Evolutionary conservation across 2,113 vertebrate genomes (phyloP), one percentile per base, ranked within the genome.

Genomic region (Vulpes vulpes): DNA sequence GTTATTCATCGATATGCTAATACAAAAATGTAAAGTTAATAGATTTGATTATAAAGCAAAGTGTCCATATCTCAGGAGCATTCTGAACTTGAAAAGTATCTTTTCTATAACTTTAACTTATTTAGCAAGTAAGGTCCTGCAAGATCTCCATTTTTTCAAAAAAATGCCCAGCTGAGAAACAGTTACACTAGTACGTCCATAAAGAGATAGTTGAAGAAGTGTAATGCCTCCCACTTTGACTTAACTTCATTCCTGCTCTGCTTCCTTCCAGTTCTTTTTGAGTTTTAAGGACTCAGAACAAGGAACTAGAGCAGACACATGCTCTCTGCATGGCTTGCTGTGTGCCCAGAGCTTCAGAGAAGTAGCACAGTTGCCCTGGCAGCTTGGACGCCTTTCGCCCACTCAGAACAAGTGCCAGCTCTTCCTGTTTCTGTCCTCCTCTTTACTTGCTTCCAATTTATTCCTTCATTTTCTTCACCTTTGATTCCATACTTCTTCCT

Each of bases 181-280:
- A 83, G 8, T n/a, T 23, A 27, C 14, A 4, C 8, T 9, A 17
- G 5, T 12, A 25, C 11, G 60, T 32, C 7, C 10, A 23, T 14
- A 49, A 86, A 91, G n/a, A 27, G 4, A 6, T 8, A 55, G 14
- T 43, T 51, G 43, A 17, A 11, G 55, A 57, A 67, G 43, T 30
- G 19, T 7, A 5, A 5, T 30, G 23, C 30, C 79, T 84, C 59
- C 22, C 32, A 25, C 35, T 4, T 76, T 35, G 19, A 87, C 67
- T 80, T 74, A 89, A 49, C 12, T 92, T 43, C 38, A 65, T 20
- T 51, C 30, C 55, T 73, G 43, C 57, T 83, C 30, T 53, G 32
- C 86, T 96, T 95, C 59, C 93, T 92, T 90, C 35, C 80, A 19
- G 38, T 59, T 86, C 62, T 57, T 93, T 95, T 67, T 89, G 92